Evolutionary conservation across 2,113 vertebrate species (phyloP).

Genomic region (Numenius arquata): DNA sequence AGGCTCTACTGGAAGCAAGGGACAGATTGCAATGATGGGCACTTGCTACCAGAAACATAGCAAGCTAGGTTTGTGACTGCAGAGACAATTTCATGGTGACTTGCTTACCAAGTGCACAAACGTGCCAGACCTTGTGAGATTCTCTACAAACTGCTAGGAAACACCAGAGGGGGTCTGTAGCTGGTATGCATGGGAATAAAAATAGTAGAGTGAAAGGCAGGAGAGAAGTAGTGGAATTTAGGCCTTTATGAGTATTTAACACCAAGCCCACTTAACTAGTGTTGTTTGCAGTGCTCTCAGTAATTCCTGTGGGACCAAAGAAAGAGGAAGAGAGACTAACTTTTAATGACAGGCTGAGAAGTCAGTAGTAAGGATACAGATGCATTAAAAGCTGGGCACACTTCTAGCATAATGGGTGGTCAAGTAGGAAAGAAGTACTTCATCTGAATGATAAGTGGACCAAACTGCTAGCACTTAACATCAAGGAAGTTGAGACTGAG

Average conservation of each 20-base stretch:
- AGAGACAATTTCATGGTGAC: background rate
- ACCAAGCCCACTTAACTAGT: background rate
- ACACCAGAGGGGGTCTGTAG: background rate
- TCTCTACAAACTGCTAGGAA: background rate
- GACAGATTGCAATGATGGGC: background rate
- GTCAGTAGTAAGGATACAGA: background rate
- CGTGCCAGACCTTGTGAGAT: background rate
- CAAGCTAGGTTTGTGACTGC: background rate
- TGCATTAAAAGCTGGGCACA: background rate
- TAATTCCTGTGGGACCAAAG: background rate
- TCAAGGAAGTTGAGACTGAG: background rate
- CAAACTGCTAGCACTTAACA: background rate
- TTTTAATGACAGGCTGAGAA: background rate
- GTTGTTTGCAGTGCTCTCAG: background rate
- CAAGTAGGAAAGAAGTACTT: background rate
- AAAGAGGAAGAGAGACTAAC: background rate
- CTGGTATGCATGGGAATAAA: background rate
- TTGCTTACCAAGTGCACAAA: conserved; percentile 1
- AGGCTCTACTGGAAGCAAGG: background rate
- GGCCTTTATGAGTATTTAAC: background rate
- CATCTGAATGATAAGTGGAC: background rate
- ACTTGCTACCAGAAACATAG: background rate
- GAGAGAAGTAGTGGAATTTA: background rate
- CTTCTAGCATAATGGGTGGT: background rate
- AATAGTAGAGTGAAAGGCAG: background rate